Conservation (phyloP, 2,888 invertebrate genomes). For the Tetranychus piercei region DNA sequence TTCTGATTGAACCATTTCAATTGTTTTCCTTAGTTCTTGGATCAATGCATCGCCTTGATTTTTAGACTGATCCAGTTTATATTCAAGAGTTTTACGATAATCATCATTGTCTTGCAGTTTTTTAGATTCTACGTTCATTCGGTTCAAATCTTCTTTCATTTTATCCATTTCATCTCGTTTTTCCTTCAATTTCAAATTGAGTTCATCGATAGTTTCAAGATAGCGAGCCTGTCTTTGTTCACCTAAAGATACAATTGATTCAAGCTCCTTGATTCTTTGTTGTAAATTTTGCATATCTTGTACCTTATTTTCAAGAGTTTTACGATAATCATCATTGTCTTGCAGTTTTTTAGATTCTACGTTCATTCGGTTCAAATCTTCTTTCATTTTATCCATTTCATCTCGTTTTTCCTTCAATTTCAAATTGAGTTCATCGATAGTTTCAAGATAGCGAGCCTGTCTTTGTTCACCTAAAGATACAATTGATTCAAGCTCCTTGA, state of each 20-base stretch:
- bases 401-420: conserved; percentile 13
- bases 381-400: conserved; percentile 14
- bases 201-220: conserved; percentile 20
- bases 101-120: conserved; percentile 16
- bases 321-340: too few species aligned
- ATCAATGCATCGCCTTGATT: conserved; percentile 15
- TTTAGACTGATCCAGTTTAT: conserved; percentile 17
- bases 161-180: conserved; percentile 10
- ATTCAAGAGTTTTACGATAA: conserved; percentile 17
- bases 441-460: conserved; percentile 13
- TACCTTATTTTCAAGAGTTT: conserved; percentile 24
- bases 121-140: conserved; percentile 1
- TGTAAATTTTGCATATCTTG: conserved; percentile 23
- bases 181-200: conserved; percentile 17
- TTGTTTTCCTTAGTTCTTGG: conserved; percentile 18
- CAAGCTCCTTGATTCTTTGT: conserved; percentile 24
- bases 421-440: conserved; percentile 22
- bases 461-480: conserved; percentile 14
- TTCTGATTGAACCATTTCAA: conserved; percentile 16
- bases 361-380: conserved; percentile 9
- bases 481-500: conserved; percentile 24
- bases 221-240: conserved; percentile 16
- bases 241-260: conserved; percentile 15
- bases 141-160: conserved; percentile 14
- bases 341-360: conserved; percentile 9